A percentile compares a stretch with the other conserved stretches of the same genome.
phyloP scores from a whole-genome alignment of 2,113 vertebrate genomes.

The Rhea pennata region DNA sequence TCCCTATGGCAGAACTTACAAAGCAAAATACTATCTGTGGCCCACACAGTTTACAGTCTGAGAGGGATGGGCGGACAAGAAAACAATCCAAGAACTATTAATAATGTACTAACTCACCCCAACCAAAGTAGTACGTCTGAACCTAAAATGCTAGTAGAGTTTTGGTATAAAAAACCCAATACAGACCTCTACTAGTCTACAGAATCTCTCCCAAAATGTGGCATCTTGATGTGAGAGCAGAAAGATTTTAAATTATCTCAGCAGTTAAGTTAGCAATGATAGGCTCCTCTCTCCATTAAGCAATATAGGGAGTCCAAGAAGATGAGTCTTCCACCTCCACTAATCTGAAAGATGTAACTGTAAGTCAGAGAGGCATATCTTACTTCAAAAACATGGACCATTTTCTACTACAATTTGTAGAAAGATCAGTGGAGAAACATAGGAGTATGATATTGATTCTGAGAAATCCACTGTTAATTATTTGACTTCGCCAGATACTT shows the following conservation, averaged over 20 bases:
- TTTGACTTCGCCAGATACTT: not conserved
- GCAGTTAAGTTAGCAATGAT: not conserved
- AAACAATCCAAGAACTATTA: not conserved
- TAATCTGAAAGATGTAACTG: not conserved
- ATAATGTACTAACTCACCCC: not conserved
- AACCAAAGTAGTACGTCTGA: not conserved
- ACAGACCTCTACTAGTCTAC: not conserved
- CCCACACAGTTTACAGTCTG: not conserved
- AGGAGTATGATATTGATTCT: not conserved
- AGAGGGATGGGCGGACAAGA: not conserved
- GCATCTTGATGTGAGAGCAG: not conserved
- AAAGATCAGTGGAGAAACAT: not conserved
- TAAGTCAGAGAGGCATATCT: not conserved
- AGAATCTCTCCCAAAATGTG: not conserved
- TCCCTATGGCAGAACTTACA: not conserved
- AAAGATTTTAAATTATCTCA: not conserved
- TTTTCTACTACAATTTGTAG: not conserved
- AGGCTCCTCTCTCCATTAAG: not conserved
- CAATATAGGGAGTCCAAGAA: not conserved
- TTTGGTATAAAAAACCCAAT: not conserved
- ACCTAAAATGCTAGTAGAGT: not conserved
- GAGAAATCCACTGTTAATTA: not conserved
- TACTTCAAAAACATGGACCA: not conserved
- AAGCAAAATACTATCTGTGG: not conserved
- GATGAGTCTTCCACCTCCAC: no score